These are phyloP conservation scores for Phenganax subtilis DNA, from an alignment of 92 coral and sea anemone genomes.

Conservation along the genomic window DNA sequence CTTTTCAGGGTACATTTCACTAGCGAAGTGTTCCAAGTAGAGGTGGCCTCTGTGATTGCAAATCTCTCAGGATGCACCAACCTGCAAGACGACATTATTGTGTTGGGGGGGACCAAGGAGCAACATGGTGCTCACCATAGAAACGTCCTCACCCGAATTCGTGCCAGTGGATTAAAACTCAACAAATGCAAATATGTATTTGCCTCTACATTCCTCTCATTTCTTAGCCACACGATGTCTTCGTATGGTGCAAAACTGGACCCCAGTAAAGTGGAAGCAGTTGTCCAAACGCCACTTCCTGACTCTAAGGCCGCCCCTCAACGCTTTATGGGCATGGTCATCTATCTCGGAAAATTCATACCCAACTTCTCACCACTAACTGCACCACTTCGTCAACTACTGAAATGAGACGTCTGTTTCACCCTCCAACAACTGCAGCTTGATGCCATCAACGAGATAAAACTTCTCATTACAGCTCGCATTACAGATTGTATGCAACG, in stretches of 20 bases:
- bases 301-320: not conserved
- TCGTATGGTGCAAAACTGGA: not conserved
- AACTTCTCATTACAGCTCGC: not conserved
- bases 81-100: conserved; percentile 1
- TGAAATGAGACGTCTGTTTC: not conserved
- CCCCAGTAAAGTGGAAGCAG: not conserved
- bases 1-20: not conserved
- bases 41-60: not conserved
- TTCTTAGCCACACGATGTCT: conserved; percentile 24
- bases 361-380: not conserved
- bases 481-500: no score
- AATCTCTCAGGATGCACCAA: not conserved
- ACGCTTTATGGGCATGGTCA: conserved; percentile 6
- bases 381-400: not conserved
- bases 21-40: conserved; percentile 1
- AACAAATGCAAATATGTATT: conserved; percentile 1
- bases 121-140: not conserved
- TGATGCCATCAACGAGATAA: not conserved
- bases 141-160: no score
- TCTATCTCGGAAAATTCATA: not conserved
- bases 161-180: no score
- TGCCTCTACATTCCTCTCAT: conserved; percentile 6
- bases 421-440: not conserved
- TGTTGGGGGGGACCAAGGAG: not conserved
- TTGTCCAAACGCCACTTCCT: conserved; percentile 5